Base-by-base conservation (phyloP, 2,113 vertebrate species). In the Zosterops pallidus region DNA sequence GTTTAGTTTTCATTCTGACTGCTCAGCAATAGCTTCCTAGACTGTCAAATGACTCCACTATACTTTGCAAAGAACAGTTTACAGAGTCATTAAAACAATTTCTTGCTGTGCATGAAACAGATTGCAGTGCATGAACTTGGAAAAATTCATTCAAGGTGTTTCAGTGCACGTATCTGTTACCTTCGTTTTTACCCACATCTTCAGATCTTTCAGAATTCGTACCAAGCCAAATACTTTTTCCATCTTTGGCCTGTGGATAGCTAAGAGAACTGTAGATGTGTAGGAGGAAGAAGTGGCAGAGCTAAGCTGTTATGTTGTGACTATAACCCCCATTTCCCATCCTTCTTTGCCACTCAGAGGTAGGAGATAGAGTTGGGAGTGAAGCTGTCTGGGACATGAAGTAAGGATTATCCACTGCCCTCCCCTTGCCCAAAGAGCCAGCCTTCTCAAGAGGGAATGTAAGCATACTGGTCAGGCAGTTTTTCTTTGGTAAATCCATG, bases 291-390 rank as follows among this genome's bases (percentile, higher is more conserved):
- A 11, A 46, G 28, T 2, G 23, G 28, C 8, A 89, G 39, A 63
- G 10, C 46, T 0, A 3, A 63, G 10, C 4, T 57, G 4, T 57
- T 65, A 64, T 3, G 14, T 6, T 62, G 14, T 76, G 49, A 72
- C 4, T 53, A 56, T 10, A 72, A n/a, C 2, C 14, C 6, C 16
- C 16, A 35, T 26, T 77, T 26, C 13, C 12, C 14, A 35, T n/a
- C 4, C 11, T 19, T 7, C 53, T 35, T 7, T 13, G 10, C 14
- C 1, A 0, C 6, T 9, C 1, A 3, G 8, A 3, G 7, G 5
- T 0, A 63, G 5, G 18, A 59, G 6, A 16, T 0, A n/a, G 12
- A 53, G 11, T 2, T 33, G 14, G 16, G 14, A 90, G 6, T 29
- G 28, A 75, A 67, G 21, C 39, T 39, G 39, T 39, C 39, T 39